phyloP scores from a whole-genome alignment of 2,113 vertebrate species.

The Bolborhynchus lineola region DNA sequence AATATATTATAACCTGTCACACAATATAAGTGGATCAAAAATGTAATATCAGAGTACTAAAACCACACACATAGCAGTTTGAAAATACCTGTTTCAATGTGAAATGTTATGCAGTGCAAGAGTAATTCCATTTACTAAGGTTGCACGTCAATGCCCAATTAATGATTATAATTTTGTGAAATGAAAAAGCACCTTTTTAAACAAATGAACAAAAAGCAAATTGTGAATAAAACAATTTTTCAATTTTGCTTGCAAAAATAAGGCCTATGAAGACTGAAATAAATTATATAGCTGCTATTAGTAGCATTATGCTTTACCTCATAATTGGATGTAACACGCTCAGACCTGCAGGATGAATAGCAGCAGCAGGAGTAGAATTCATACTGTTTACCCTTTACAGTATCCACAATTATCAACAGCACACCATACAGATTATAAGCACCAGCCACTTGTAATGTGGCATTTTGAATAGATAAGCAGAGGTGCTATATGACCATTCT shows the following conservation, averaged over 20 bases:
- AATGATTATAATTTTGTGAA: slow-evolving; percentile 77
- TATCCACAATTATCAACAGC: slow-evolving; percentile 83
- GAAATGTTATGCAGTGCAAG: slow-evolving; percentile 61
- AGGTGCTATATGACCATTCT: slow-evolving; percentile 70
- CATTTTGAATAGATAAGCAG: slow-evolving; percentile 80
- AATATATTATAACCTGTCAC: slow-evolving; percentile 57
- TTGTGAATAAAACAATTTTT: slow-evolving; percentile 82
- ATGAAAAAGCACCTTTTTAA: slow-evolving; percentile 71
- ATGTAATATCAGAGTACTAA: slow-evolving; percentile 60
- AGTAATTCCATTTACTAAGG: slow-evolving; percentile 69
- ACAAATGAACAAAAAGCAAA: slow-evolving; percentile 75
- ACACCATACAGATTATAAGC: slow-evolving; percentile 77
- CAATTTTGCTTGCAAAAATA: slow-evolving; percentile 78
- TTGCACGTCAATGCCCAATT: slow-evolving; percentile 72
- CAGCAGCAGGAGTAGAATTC: slow-evolving; percentile 75
- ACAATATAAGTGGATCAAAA: slow-evolving; percentile 43
- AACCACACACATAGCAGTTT: slow-evolving; percentile 67
- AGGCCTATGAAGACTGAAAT: slow-evolving; percentile 74
- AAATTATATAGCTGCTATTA: slow-evolving; percentile 79
- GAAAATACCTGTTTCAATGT: slow-evolving; percentile 68
- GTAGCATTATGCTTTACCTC: slow-evolving; percentile 78
- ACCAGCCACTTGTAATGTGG: slow-evolving; percentile 79
- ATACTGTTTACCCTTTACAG: slow-evolving; percentile 84
- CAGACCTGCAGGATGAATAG: slow-evolving; percentile 70
- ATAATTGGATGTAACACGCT: slow-evolving; percentile 79